A percentile compares a stretch with the other conserved stretches of the same genome.
These are phyloP conservation scores for Drosophila prosaltans DNA, from an alignment of 1,140 invertebrate genomes.

Conservation along the genomic window DNA sequence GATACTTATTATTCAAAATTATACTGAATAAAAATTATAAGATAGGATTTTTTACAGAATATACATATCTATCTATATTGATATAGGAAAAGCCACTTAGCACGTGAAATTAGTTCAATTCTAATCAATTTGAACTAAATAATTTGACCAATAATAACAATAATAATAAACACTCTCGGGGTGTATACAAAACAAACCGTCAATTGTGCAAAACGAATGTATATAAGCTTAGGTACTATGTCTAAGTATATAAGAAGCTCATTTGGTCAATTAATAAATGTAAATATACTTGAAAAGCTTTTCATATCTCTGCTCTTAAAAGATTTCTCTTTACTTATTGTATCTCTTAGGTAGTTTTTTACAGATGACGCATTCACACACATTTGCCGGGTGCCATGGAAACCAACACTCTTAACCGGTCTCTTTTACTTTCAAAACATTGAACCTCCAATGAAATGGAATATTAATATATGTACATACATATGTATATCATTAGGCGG, in stretches of 20 bases:
- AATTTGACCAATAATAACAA: not conserved
- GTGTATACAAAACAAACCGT: slow-evolving; percentile 2
- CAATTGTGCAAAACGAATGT: not conserved
- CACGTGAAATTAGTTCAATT: not conserved
- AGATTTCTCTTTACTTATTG: slow-evolving; percentile 7
- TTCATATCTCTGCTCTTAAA: not conserved
- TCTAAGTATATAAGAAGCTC: not conserved
- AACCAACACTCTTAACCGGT: not conserved
- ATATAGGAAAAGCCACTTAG: not conserved
- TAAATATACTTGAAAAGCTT: not conserved
- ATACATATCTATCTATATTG: too few species aligned
- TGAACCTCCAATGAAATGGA: not conserved
- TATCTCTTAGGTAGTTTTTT: slow-evolving; percentile 8
- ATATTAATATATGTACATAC: not conserved
- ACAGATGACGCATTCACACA: not conserved
- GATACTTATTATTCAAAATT: not conserved
- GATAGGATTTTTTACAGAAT: not conserved
- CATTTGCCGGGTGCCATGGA: not conserved
- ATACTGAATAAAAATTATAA: not conserved
- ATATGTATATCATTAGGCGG: not conserved
- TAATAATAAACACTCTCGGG: not conserved
- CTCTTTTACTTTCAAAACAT: not conserved
- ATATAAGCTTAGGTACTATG: not conserved
- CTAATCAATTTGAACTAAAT: not conserved
- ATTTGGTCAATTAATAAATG: not conserved